These are phyloP conservation scores for Periophthalmus modestus DNA, from an alignment of 2,113 vertebrate species.

Conservation along the genomic window DNA sequence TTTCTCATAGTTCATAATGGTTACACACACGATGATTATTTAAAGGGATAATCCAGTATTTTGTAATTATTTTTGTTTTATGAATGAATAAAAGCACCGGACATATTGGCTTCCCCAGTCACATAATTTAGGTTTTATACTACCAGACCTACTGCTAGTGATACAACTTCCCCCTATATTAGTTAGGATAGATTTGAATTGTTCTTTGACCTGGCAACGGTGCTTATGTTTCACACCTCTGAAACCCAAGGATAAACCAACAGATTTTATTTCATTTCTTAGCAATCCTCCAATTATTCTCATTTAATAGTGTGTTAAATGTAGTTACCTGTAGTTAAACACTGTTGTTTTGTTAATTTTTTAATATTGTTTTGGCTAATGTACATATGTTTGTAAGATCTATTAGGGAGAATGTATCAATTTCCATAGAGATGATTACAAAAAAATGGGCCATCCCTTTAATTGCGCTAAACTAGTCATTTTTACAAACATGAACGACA, in stretches of 20 bases:
- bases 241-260: background rate
- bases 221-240: too few species aligned
- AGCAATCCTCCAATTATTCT: background rate
- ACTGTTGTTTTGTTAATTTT: too few species aligned
- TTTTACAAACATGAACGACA: conserved; percentile 14
- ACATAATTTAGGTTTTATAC: too few species aligned
- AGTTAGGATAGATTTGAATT: too few species aligned
- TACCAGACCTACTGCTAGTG: too few species aligned
- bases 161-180: too few species aligned
- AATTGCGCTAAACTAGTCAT: background rate
- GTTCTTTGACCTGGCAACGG: too few species aligned
- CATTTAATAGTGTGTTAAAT: background rate
- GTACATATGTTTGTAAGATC: too few species aligned
- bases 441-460: background rate
- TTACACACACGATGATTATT: conserved; percentile 30
- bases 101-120: background rate
- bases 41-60: background rate
- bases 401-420: background rate
- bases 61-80: background rate
- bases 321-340: background rate
- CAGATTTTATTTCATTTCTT: background rate
- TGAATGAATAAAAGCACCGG: background rate
- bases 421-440: background rate
- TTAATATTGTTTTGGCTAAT: too few species aligned
- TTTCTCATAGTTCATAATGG: conserved; percentile 41